These are phyloP conservation scores for Rallus limicola DNA, from an alignment of 2,113 vertebrate species.

Conservation along the genomic window DNA sequence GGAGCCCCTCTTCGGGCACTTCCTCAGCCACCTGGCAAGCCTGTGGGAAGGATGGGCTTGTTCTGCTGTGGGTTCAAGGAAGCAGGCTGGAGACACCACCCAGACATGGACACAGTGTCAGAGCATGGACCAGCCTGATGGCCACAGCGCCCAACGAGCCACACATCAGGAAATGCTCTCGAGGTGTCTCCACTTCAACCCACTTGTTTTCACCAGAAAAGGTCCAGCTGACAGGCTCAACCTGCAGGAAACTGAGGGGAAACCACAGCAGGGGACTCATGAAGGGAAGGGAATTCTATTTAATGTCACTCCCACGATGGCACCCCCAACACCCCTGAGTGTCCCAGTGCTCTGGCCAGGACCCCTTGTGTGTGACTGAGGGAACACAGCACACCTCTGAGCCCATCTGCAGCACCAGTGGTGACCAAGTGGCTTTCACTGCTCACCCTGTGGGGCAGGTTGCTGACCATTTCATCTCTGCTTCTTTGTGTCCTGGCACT, in stretches of 20 bases:
- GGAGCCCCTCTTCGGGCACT: background rate
- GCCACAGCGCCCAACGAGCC: background rate
- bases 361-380: background rate
- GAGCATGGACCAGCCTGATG: background rate
- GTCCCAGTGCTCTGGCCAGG: background rate
- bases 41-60: background rate
- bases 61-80: background rate
- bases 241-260: background rate
- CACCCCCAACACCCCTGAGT: background rate
- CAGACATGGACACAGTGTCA: fast-evolving
- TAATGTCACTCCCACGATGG: background rate
- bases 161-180: background rate
- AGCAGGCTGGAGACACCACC: background rate
- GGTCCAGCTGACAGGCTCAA: background rate
- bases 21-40: background rate
- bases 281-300: background rate
- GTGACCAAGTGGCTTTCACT: background rate
- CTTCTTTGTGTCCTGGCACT: background rate
- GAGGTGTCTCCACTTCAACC: background rate
- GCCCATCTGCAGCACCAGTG: too few relatives aligned
- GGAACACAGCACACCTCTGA: fast-evolving
- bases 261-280: background rate
- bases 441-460: too few relatives aligned
- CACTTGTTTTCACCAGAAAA: background rate
- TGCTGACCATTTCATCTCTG: background rate